Percentiles rank a stretch among this genome's conserved stretches.
phyloP scores from a whole-genome alignment of 2,888 invertebrate species.

The Coremacera marginata region DNA sequence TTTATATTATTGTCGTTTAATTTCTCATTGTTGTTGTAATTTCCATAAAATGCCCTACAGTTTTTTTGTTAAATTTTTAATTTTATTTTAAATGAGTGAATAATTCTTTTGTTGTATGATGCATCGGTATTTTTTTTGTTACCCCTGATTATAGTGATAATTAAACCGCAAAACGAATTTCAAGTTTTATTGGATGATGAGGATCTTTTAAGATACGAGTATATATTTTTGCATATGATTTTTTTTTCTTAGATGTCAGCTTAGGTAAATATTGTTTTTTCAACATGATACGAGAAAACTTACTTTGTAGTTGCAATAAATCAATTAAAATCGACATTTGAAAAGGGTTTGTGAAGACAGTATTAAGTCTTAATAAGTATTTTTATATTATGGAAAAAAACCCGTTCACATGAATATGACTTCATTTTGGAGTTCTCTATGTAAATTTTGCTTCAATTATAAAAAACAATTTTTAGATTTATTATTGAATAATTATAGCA shows the following conservation, averaged over 20 bases:
- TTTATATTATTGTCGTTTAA: conserved; percentile 43
- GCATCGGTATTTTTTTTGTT: conserved; percentile 21
- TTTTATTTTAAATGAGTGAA: conserved; percentile 55
- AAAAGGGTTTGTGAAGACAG: conserved; percentile 59
- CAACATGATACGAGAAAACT: neutral
- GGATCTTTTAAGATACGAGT: neutral
- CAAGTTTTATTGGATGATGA: conserved; percentile 29
- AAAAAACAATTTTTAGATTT: too few relatives aligned
- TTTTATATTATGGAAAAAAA: too few relatives aligned
- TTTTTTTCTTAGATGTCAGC: neutral
- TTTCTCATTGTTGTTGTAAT: conserved; percentile 17
- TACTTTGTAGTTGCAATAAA: conserved; percentile 53
- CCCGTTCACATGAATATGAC: too few relatives aligned
- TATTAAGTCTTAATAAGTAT: too few relatives aligned
- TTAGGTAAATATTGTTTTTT: conserved; percentile 3
- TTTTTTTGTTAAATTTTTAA: conserved; percentile 45
- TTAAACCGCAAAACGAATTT: conserved; percentile 63
- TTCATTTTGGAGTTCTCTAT: too few relatives aligned
- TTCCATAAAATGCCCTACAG: conserved; percentile 37
- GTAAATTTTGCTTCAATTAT: too few relatives aligned
- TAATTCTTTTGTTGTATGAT: conserved; percentile 34
- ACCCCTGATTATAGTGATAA: conserved; percentile 44
- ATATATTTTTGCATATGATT: conserved; percentile 5
- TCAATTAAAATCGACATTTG: conserved; percentile 63
- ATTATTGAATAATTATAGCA: too few relatives aligned